Evolutionary conservation across 2,888 invertebrate species (phyloP).

Genomic region (Eupithecia exiguata): DNA sequence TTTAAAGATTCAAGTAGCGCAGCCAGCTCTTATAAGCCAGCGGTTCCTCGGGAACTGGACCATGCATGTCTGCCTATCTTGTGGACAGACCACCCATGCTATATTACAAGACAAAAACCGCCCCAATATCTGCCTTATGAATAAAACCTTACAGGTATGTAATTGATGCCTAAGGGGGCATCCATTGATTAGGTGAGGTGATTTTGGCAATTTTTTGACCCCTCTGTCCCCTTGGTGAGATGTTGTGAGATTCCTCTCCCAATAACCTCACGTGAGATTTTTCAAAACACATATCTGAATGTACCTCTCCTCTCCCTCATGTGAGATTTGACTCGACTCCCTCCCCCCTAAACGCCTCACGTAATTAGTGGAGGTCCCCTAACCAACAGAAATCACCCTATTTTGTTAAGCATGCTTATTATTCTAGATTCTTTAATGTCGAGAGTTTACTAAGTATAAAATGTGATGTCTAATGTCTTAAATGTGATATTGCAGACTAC

Average conservation of each 20-base stretch:
- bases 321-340: too few relatives aligned
- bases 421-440: neutral
- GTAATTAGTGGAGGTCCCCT: too few relatives aligned
- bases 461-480: slow-evolving; percentile 1
- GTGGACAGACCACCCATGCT: slow-evolving; percentile 86
- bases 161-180: neutral
- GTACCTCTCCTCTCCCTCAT: too few relatives aligned
- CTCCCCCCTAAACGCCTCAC: too few relatives aligned
- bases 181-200: too few relatives aligned
- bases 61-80: slow-evolving; percentile 86
- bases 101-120: slow-evolving; percentile 79
- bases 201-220: too few relatives aligned
- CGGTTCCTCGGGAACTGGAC: slow-evolving; percentile 85
- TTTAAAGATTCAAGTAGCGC: slow-evolving; percentile 81
- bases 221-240: too few relatives aligned
- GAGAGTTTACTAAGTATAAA: neutral
- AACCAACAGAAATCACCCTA: neutral
- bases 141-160: slow-evolving; percentile 83
- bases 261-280: too few relatives aligned
- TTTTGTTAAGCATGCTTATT: neutral
- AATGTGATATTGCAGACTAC: slow-evolving; percentile 77
- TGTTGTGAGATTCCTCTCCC: too few relatives aligned
- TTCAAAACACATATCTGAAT: too few relatives aligned
- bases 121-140: slow-evolving; percentile 79
- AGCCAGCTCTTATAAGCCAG: slow-evolving; percentile 83